A percentile compares a stretch with the other conserved stretches of the same genome.
These are phyloP conservation scores for Oryzias dopingdopingensis DNA, from an alignment of 2,797 vertebrate species.

Conservation along the genomic window DNA sequence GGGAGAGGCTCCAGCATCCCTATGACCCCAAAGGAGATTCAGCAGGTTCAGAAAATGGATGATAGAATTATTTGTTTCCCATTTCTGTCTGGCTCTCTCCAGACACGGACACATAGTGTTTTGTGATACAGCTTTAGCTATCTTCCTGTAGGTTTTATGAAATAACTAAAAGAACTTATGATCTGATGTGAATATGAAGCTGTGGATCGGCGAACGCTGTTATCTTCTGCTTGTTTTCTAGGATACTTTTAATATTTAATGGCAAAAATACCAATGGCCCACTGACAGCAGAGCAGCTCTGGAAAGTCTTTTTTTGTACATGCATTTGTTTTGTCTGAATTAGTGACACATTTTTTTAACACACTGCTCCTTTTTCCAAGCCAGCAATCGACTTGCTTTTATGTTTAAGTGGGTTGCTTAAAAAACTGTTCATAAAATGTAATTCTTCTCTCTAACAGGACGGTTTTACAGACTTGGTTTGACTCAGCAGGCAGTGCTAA, in stretches of 20 bases:
- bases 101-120: too few species aligned
- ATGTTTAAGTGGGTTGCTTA: slow-evolving; percentile 47
- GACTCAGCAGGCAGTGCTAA: too few species aligned
- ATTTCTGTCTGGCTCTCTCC: too few species aligned
- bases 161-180: slow-evolving; percentile 12
- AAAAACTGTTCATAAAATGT: slow-evolving; percentile 50
- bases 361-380: slow-evolving; percentile 35
- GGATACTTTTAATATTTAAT: slow-evolving; percentile 16
- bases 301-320: too few species aligned
- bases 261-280: slow-evolving; percentile 30
- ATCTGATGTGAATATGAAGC: slow-evolving; percentile 27
- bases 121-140: too few species aligned
- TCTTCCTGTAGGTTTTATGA: too few species aligned
- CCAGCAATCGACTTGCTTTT: slow-evolving; percentile 49
- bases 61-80: too few species aligned
- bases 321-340: not conserved
- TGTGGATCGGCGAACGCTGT: slow-evolving; percentile 5
- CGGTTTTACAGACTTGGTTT: too few species aligned
- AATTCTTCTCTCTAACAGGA: slow-evolving; percentile 11
- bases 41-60: too few species aligned
- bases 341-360: too few species aligned
- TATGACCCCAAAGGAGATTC: too few species aligned
- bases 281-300: not conserved
- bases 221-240: slow-evolving; percentile 10
- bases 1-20: too few species aligned